phyloP scores from a whole-genome alignment of 2,888 invertebrate genomes.

The Xanthia togata region DNA sequence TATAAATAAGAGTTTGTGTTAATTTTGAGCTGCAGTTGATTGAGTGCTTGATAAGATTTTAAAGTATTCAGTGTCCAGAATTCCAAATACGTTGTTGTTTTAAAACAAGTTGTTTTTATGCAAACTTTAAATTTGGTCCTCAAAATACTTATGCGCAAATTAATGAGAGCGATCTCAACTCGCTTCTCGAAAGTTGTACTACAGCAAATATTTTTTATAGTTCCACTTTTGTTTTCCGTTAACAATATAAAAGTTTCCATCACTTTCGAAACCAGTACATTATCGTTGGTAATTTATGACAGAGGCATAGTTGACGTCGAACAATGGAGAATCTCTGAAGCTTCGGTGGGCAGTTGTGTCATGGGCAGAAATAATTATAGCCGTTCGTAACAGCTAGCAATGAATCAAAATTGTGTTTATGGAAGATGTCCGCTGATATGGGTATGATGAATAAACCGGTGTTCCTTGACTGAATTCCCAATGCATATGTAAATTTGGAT shows the following conservation, averaged over 20 bases:
- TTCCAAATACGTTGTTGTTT: not conserved
- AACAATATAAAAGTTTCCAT: slow-evolving; percentile 27
- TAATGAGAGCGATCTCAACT: slow-evolving; percentile 28
- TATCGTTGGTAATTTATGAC: slow-evolving; percentile 56
- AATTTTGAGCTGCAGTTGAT: slow-evolving; percentile 11
- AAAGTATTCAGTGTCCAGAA: not conserved
- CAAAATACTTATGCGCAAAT: slow-evolving; percentile 12
- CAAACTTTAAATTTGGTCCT: not conserved
- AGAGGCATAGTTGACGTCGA: slow-evolving; percentile 38
- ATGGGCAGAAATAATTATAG: slow-evolving; percentile 76
- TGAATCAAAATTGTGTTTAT: slow-evolving; percentile 66
- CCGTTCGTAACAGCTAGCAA: slow-evolving; percentile 53
- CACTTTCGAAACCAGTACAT: slow-evolving; percentile 59
- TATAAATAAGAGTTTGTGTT: not conserved
- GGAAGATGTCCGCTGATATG: slow-evolving; percentile 59
- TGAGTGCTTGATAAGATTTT: slow-evolving; percentile 1
- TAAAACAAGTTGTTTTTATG: not conserved
- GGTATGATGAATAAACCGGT: slow-evolving; percentile 59
- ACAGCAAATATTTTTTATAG: slow-evolving; percentile 37
- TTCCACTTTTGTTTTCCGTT: slow-evolving; percentile 43
- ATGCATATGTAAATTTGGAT: slow-evolving; percentile 25
- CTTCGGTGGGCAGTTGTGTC: slow-evolving; percentile 76
- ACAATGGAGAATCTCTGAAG: slow-evolving; percentile 65
- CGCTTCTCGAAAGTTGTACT: slow-evolving; percentile 52
- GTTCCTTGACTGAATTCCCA: slow-evolving; percentile 63